A percentile compares a stretch with the other conserved stretches of the same genome.
These are phyloP conservation scores for Noctua janthina DNA, from an alignment of 2,888 invertebrate species.

Conservation along the genomic window DNA sequence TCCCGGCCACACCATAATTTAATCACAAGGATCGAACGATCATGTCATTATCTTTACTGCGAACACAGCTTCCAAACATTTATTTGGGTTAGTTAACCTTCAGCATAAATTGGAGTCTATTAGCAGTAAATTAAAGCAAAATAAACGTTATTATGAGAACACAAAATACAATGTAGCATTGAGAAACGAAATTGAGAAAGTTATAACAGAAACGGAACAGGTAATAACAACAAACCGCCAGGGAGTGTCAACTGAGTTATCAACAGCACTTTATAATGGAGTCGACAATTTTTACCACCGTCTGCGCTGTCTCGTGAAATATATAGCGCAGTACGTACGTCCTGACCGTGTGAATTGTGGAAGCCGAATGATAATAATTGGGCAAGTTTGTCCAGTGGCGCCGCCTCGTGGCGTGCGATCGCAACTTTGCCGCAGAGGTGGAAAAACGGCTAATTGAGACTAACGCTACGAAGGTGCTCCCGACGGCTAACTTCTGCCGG, in stretches of 20 bases:
- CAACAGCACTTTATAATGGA: conserved; percentile 55
- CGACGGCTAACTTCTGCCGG: conserved; percentile 79
- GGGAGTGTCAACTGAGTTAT: conserved; percentile 51
- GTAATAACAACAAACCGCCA: conserved; percentile 47
- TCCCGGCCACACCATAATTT: conserved; percentile 50
- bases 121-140: conserved; percentile 30
- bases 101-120: conserved; percentile 8
- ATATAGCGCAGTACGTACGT: conserved; percentile 33
- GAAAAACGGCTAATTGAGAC: conserved; percentile 82
- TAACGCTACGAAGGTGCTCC: conserved; percentile 74
- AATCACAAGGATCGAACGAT: conserved; percentile 58
- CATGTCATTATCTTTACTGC: conserved; percentile 56
- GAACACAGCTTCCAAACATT: conserved; percentile 31
- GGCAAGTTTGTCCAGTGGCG: conserved; percentile 76
- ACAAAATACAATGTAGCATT: conserved; percentile 38
- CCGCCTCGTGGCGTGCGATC: conserved; percentile 61
- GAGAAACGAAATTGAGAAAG: conserved; percentile 55
- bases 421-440: conserved; percentile 65
- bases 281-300: conserved; percentile 57
- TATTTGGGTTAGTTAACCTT: conserved; percentile 27
- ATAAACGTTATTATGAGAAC: conserved; percentile 37
- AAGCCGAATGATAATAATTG: conserved; percentile 80
- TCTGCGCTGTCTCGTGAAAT: conserved; percentile 39
- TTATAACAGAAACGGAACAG: conserved; percentile 53
- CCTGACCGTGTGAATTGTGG: conserved; percentile 58